Conservation (phyloP, 2,888 invertebrate species). For the Meteorus cinctellus region DNA sequence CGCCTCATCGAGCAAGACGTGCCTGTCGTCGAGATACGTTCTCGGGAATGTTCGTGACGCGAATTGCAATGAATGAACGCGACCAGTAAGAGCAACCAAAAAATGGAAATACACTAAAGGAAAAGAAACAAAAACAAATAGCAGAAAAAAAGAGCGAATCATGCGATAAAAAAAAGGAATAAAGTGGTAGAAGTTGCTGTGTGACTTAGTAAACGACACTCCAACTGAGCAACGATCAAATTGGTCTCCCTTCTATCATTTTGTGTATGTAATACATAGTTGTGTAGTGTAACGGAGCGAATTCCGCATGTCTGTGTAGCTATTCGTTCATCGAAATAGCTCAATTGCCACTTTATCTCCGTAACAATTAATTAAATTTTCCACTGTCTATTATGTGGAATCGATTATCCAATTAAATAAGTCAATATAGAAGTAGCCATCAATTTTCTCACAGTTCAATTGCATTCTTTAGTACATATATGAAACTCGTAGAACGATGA, state of each 20-base stretch:
- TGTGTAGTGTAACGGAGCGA: not conserved
- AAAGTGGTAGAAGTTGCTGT: conserved; percentile 31
- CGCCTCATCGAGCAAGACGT: conserved; percentile 47
- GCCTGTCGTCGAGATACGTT: conserved; percentile 49
- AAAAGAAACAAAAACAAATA: conserved; percentile 16
- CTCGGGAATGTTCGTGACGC: conserved; percentile 49
- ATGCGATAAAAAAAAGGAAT: conserved; percentile 12
- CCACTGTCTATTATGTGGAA: not conserved
- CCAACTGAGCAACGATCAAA: conserved; percentile 31
- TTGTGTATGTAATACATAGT: not conserved
- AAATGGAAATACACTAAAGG: conserved; percentile 16
- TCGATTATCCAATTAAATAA: not conserved
- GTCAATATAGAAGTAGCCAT: not conserved
- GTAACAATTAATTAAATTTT: not conserved
- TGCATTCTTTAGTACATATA: not conserved
- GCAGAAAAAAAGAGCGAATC: conserved; percentile 7
- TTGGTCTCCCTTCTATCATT: conserved; percentile 18
- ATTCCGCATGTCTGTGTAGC: not conserved
- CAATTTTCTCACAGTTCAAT: not conserved
- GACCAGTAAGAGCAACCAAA: conserved; percentile 26
- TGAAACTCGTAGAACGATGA: not conserved
- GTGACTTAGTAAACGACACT: conserved; percentile 41
- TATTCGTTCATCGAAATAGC: conserved; percentile 29
- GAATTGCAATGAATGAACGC: conserved; percentile 48
- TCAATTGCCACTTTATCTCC: conserved; percentile 22